Percentiles rank a stretch among this genome's conserved stretches.
Conservation (phyloP, 2,113 vertebrate genomes). For the Rousettus leschenaultii region DNA sequence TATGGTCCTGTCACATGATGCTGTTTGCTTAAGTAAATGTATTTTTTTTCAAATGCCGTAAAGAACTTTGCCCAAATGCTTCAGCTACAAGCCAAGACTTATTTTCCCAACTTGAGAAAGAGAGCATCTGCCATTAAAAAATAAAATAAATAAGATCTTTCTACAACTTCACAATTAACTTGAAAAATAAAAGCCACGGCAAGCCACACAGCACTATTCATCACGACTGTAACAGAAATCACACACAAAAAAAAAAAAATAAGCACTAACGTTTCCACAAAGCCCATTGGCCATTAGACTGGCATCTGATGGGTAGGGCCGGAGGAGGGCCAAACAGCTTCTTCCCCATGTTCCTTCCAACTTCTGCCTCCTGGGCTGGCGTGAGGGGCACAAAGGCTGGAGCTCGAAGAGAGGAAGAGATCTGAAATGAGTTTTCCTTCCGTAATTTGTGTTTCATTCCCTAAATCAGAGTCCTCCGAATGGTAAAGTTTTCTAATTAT, state of each 20-base stretch:
- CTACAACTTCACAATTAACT: background rate
- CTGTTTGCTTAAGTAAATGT: slow-evolving; percentile 68
- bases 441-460: background rate
- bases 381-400: background rate
- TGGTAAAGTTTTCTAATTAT: background rate
- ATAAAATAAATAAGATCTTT: background rate
- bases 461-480: background rate
- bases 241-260: background rate
- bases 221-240: background rate
- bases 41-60: slow-evolving; percentile 52
- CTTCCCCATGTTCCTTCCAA: no score
- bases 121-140: background rate
- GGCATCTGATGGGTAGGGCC: background rate
- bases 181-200: background rate
- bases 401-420: background rate
- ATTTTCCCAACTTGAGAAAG: background rate
- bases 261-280: background rate
- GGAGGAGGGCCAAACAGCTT: background rate
- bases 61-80: slow-evolving; percentile 59
- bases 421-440: background rate
- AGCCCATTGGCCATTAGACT: background rate
- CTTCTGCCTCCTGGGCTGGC: no score
- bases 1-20: slow-evolving; percentile 65
- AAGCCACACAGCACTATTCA: background rate
- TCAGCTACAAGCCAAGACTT: background rate